These are phyloP conservation scores for Willisornis vidua DNA, from an alignment of 2,113 vertebrate genomes.

Conservation along the genomic window DNA sequence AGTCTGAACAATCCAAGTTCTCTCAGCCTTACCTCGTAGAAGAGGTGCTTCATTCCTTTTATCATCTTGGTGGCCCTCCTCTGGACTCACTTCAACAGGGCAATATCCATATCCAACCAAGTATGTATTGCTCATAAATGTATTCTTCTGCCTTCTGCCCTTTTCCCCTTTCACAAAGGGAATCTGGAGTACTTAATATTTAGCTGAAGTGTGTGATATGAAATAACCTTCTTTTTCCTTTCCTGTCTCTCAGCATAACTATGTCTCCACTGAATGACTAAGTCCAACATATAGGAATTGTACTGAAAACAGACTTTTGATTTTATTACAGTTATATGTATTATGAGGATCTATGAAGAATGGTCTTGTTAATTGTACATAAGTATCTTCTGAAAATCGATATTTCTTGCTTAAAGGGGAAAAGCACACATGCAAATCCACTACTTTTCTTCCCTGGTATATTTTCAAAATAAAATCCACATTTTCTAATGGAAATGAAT, in stretches of 20 bases:
- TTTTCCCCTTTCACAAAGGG: neutral
- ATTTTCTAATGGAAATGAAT: neutral
- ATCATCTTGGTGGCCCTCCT: neutral
- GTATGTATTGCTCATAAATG: neutral
- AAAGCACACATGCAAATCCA: accelerated
- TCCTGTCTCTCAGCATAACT: neutral
- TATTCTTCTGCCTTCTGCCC: neutral
- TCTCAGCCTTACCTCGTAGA: neutral
- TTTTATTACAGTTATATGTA: neutral
- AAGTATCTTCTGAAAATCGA: neutral
- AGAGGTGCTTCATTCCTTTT: neutral
- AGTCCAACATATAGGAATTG: neutral
- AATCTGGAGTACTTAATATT: neutral
- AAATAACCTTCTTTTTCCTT: neutral
- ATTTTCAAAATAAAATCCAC: neutral
- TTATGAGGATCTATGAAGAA: neutral
- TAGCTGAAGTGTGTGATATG: neutral
- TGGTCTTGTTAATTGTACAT: neutral
- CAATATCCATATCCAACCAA: neutral
- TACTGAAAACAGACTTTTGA: neutral
- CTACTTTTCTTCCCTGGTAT: neutral
- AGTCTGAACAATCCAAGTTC: neutral
- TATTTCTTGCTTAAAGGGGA: neutral
- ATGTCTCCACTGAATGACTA: neutral
- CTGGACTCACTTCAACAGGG: neutral